These are phyloP conservation scores for Pteronura brasiliensis DNA, from an alignment of 2,113 vertebrate genomes.

Conservation along the genomic window DNA sequence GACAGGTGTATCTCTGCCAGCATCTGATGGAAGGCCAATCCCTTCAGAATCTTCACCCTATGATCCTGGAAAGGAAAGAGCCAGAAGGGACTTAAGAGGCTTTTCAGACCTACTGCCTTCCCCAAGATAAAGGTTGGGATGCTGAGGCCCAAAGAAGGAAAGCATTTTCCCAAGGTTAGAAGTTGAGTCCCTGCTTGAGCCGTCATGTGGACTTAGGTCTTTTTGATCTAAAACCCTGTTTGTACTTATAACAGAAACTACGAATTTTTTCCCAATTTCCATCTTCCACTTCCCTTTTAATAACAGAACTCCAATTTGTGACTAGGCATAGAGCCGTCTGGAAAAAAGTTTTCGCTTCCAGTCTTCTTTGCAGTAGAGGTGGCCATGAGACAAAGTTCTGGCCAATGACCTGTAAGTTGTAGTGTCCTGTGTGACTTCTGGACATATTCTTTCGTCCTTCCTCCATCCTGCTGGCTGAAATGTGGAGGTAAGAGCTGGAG, in stretches of 20 bases:
- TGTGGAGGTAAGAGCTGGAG: not conserved
- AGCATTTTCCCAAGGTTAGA: not conserved
- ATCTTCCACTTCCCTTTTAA: not conserved
- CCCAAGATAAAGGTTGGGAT: not conserved
- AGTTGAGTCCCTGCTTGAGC: not conserved
- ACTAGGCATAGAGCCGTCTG: not conserved
- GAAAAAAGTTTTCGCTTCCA: not conserved
- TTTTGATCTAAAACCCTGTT: not conserved
- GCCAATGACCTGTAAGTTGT: not conserved
- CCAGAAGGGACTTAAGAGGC: not conserved
- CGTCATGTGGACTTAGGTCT: not conserved
- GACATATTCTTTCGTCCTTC: not conserved
- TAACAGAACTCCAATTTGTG: not conserved
- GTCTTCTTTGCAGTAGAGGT: not conserved
- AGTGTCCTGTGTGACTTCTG: not conserved
- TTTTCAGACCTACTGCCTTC: not conserved
- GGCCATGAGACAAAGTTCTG: not conserved
- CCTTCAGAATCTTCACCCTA: not conserved
- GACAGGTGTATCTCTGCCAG: not conserved
- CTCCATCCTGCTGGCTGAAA: not conserved
- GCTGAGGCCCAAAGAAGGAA: not conserved
- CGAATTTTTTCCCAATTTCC: not conserved
- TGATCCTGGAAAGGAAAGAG: not conserved
- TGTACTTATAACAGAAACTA: not conserved
- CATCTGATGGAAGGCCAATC: not conserved